Conservation (phyloP, 2,113 vertebrate species). For the Chionis minor region DNA sequence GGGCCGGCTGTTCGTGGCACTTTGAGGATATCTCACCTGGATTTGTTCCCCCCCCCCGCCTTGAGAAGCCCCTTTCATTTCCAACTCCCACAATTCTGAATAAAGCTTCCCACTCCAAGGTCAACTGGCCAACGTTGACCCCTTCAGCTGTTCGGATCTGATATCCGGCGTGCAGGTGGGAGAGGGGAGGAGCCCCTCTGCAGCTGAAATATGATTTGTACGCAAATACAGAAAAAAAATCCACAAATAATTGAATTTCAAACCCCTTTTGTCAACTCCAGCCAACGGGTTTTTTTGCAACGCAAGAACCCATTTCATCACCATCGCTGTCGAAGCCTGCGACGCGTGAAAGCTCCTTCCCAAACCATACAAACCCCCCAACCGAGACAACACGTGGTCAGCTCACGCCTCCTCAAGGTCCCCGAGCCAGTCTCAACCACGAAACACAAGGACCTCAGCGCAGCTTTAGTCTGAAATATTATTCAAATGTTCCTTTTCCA, state of each 20-base stretch:
- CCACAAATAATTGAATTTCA: not conserved
- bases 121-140: fast-evolving
- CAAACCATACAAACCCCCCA: not conserved
- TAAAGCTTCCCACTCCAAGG: not conserved
- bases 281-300: not conserved
- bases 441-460: not conserved
- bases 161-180: fast-evolving
- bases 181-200: not conserved
- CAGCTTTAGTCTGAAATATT: not conserved
- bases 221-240: not conserved
- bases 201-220: not conserved
- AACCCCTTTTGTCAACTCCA: not conserved
- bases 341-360: not conserved
- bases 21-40: not conserved
- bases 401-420: not conserved
- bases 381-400: not conserved
- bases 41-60: not conserved
- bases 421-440: not conserved
- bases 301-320: not conserved
- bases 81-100: not conserved
- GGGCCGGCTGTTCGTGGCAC: fast-evolving
- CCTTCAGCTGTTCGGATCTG: not conserved
- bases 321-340: not conserved
- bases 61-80: not conserved
- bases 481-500: not conserved